Base-by-base conservation (phyloP, 2,888 invertebrate species). In the Lottia gigantea region DNA sequence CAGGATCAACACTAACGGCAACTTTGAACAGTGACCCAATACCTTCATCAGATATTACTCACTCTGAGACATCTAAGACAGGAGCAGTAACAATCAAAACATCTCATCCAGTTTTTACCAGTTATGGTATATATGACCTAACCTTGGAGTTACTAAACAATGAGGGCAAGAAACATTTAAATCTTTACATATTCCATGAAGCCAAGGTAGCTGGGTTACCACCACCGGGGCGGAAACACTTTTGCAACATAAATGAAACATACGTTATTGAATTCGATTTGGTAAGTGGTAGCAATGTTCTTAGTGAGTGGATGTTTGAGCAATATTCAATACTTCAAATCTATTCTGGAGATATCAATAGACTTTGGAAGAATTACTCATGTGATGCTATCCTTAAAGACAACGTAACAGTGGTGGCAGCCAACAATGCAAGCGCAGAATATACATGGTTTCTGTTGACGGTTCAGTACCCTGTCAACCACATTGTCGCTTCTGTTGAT, bases 251-350 rank as follows among this genome's bases (percentile, higher is more conserved):
- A 19, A 46, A 68, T 46, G 62, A 68, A 14, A 62, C 45, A 12
- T 40, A 62, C 45, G 23, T 46, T 1, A 23, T 68, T 14, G 25
- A 62, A 14, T 62, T 62, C 8, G 46, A 40, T 46, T 31, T 68
- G 40, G 45, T 45, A 26, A 46, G 45, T 6, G 67, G 67, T 11
- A 68, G 62, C 15, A 68, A 68, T 46, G 26, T 55, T 15, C 45
- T 61, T 16, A 64, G 55, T 15, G 69, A 69, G 61, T 69, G 69
- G 69, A 69, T 69, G 69, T 46, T 69, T 14, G 46, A 26, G 2
- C 14, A 64, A 26, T 47, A 55, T 16, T 69, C 69, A 16, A 62
- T 40, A 1, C 45, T 69, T 6, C 55, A 64, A 25, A 40, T 49
- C 15, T 69, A 64, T n/a, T 31, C 49, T 16, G 69, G 61, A 16